Evolutionary conservation across 2,888 invertebrate species (phyloP).

Genomic region (Eupeodes luniger): DNA sequence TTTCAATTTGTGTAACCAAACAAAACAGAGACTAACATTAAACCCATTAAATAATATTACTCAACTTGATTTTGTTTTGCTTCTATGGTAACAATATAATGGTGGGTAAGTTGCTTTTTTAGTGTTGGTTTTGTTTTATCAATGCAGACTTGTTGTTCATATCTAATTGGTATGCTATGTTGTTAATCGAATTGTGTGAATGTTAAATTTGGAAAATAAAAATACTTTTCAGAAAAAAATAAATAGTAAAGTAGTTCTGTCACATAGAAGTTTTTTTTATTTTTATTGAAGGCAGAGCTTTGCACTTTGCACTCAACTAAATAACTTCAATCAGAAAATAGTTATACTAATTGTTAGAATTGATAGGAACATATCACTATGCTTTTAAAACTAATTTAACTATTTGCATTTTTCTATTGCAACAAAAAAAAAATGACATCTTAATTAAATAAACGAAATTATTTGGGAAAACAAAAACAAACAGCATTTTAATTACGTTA

Average conservation of each 20-base stretch:
- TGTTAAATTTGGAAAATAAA: not conserved
- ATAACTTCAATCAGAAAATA: not conserved
- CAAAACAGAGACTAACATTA: conserved; percentile 30
- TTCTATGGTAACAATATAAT: conserved; percentile 49
- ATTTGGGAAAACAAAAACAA: not conserved
- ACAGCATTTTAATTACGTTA: not conserved
- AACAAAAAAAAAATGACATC: not conserved
- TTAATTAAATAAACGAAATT: not conserved
- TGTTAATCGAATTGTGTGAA: conserved; percentile 24
- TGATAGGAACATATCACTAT: not conserved
- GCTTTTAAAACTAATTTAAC: conserved; percentile 5
- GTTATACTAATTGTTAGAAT: not conserved
- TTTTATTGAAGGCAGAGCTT: not conserved
- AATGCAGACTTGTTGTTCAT: conserved; percentile 27
- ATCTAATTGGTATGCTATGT: conserved; percentile 27
- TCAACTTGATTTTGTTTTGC: conserved; percentile 52
- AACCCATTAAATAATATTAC: conserved; percentile 58
- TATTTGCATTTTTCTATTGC: not conserved
- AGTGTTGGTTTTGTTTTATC: conserved; percentile 52
- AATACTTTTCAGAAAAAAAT: not conserved
- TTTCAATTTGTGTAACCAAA: conserved; percentile 34
- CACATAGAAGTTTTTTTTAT: not conserved
- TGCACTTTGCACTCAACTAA: not conserved
- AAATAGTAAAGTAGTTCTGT: not conserved
- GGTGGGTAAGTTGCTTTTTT: not conserved